Evolutionary conservation across 2,797 vertebrate species (phyloP).

Genomic region (Chaetodon trifasciatus): DNA sequence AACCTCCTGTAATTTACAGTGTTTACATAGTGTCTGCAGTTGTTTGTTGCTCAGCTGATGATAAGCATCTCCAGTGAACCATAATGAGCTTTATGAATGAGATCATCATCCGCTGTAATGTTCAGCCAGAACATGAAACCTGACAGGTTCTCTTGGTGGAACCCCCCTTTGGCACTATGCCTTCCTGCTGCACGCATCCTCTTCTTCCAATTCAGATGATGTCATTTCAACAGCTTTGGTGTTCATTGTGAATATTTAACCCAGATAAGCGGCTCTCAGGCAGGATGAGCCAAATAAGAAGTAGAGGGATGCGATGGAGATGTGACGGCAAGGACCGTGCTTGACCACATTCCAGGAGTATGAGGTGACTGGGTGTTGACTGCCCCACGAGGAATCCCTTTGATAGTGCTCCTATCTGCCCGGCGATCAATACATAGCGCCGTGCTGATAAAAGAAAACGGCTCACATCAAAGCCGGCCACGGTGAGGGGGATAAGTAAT

Average conservation of each 20-base stretch:
- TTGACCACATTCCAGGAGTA: slow-evolving; percentile 81
- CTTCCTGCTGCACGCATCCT: slow-evolving; percentile 36
- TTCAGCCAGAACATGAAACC: slow-evolving; percentile 54
- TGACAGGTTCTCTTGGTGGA: slow-evolving; percentile 38
- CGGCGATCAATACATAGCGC: slow-evolving; percentile 80
- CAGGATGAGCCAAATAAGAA: slow-evolving; percentile 30
- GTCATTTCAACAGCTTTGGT: slow-evolving; percentile 73
- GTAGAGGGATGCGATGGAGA: slow-evolving; percentile 40
- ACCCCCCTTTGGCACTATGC: slow-evolving; percentile 29
- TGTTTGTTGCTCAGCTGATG: slow-evolving; percentile 52
- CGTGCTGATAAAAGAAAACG: slow-evolving; percentile 78
- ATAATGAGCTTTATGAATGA: slow-evolving; percentile 76
- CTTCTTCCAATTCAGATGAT: slow-evolving; percentile 64
- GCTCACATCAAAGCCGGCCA: slow-evolving; percentile 83
- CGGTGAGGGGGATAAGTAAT: slow-evolving; percentile 74
- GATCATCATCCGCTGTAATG: slow-evolving; percentile 70
- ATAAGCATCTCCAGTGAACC: slow-evolving; percentile 71
- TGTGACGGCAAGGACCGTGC: slow-evolving; percentile 35
- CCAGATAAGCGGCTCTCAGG: slow-evolving; percentile 44
- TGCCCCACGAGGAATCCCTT: slow-evolving; percentile 83
- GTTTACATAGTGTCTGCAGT: slow-evolving; percentile 54
- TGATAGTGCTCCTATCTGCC: slow-evolving; percentile 83
- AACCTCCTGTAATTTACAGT: slow-evolving; percentile 14
- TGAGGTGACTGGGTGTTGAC: slow-evolving; percentile 80
- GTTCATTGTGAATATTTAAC: slow-evolving; percentile 69